Conservation (phyloP, 2,888 invertebrate genomes). For the Micoletzkya japonica region DNA sequence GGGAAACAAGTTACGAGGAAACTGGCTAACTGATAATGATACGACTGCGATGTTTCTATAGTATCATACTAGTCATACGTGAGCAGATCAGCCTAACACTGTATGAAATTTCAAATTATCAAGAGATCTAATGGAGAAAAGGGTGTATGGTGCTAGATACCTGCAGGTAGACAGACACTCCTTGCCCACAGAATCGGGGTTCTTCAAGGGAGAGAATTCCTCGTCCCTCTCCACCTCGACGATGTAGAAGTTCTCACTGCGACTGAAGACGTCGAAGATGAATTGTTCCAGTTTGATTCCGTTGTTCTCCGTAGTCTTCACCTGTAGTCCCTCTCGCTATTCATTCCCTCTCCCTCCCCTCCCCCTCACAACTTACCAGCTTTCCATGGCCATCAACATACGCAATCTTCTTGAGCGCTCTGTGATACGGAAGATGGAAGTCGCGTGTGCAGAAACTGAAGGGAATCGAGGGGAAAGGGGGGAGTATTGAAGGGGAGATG, state of each 20-base stretch:
- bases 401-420: conserved; percentile 96
- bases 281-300: conserved; percentile 99
- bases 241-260: conserved; percentile 85
- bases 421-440: conserved; percentile 83
- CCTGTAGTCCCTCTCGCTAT: conserved; percentile 44
- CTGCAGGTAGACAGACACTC: conserved; percentile 79
- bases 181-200: conserved; percentile 78
- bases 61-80: too few relatives aligned
- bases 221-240: conserved; percentile 85
- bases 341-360: background rate
- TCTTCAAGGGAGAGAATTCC: conserved; percentile 96
- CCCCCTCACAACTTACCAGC: conserved; percentile 61
- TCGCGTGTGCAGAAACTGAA: conserved; percentile 67
- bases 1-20: too few relatives aligned
- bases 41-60: too few relatives aligned
- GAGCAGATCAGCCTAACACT: too few relatives aligned
- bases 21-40: too few relatives aligned
- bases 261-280: conserved; percentile 96
- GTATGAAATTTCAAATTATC: too few relatives aligned
- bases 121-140: too few relatives aligned
- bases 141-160: too few relatives aligned
- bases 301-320: conserved; percentile 81
- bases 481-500: too few relatives aligned
- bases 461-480: conserved; percentile 11
- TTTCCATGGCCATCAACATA: conserved; percentile 72